These are phyloP conservation scores for Theocolax elegans DNA, from an alignment of 1,140 invertebrate species.

Conservation along the genomic window DNA sequence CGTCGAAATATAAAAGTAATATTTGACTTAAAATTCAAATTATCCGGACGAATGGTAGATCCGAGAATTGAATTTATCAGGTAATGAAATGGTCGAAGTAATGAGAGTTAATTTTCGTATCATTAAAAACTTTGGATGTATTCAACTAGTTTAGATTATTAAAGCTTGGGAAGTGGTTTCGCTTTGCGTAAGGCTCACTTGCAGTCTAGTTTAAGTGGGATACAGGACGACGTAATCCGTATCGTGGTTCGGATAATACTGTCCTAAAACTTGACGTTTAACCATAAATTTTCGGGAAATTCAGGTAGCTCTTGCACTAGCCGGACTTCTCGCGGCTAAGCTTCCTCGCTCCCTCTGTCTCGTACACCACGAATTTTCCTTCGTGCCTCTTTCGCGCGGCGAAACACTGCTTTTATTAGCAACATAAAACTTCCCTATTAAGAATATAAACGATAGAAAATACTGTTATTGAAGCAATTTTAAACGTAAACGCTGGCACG, in stretches of 20 bases:
- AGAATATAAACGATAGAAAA: conserved; percentile 1
- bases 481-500: too few species aligned
- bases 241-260: conserved; percentile 39
- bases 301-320: conserved; percentile 4
- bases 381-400: neutral
- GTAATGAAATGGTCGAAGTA: neutral
- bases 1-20: too few species aligned
- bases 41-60: too few species aligned
- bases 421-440: conserved; percentile 6
- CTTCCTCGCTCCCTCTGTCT: conserved; percentile 3
- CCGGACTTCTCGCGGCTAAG: conserved; percentile 28
- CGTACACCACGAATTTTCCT: conserved; percentile 4
- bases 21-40: too few species aligned
- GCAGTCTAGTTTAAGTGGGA: conserved; percentile 2
- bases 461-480: too few species aligned
- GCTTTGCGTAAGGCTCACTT: conserved; percentile 18
- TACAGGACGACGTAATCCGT: conserved; percentile 32
- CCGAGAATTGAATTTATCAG: neutral
- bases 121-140: conserved; percentile 18
- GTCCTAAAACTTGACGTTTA: conserved; percentile 41
- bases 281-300: conserved; percentile 40
- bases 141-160: conserved; percentile 30
- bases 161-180: conserved; percentile 17
- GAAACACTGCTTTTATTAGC: conserved; percentile 1
- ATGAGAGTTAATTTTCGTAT: conserved; percentile 17